Percentiles rank a stretch among this genome's conserved stretches.
phyloP scores from a whole-genome alignment of 2,888 invertebrate genomes.

The Campoletis raptor region DNA sequence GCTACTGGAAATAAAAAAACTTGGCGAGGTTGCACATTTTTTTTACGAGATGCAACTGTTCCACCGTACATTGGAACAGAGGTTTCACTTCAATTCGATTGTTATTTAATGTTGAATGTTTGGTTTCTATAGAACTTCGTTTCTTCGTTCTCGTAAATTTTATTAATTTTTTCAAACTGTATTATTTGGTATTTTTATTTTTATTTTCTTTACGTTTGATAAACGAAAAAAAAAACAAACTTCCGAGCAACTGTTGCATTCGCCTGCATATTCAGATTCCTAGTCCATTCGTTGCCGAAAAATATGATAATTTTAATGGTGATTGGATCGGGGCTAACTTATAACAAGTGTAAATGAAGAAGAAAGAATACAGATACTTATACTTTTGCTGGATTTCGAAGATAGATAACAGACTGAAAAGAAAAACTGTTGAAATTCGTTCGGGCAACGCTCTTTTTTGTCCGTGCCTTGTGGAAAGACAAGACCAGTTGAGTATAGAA shows the following conservation, averaged over 20 bases:
- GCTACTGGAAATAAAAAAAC: slow-evolving; percentile 37
- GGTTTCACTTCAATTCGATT: slow-evolving; percentile 8
- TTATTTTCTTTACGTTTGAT: slow-evolving; percentile 23
- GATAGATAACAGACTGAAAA: slow-evolving; percentile 42
- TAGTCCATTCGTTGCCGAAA: slow-evolving; percentile 72
- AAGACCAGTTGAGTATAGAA: slow-evolving; percentile 64
- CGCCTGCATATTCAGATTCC: slow-evolving; percentile 74
- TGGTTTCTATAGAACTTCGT: background rate
- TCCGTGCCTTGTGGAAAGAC: slow-evolving; percentile 69
- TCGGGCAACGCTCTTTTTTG: slow-evolving; percentile 38
- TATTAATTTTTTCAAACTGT: slow-evolving; percentile 6
- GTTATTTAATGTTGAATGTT: slow-evolving; percentile 41
- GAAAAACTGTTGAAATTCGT: slow-evolving; percentile 30
- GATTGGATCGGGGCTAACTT: slow-evolving; percentile 79
- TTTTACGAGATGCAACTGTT: slow-evolving; percentile 26
- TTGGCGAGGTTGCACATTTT: slow-evolving; percentile 43
- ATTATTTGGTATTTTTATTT: slow-evolving; percentile 3
- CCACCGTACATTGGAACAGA: background rate
- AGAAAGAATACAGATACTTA: slow-evolving; percentile 66
- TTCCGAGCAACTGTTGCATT: slow-evolving; percentile 71
- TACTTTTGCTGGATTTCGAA: slow-evolving; percentile 31
- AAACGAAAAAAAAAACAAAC: slow-evolving; percentile 13
- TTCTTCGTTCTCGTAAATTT: slow-evolving; percentile 4
- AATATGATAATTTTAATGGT: slow-evolving; percentile 70
- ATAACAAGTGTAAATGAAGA: slow-evolving; percentile 78